phyloP scores from a whole-genome alignment of 2,888 invertebrate genomes.

The Dysmachus trigonus region DNA sequence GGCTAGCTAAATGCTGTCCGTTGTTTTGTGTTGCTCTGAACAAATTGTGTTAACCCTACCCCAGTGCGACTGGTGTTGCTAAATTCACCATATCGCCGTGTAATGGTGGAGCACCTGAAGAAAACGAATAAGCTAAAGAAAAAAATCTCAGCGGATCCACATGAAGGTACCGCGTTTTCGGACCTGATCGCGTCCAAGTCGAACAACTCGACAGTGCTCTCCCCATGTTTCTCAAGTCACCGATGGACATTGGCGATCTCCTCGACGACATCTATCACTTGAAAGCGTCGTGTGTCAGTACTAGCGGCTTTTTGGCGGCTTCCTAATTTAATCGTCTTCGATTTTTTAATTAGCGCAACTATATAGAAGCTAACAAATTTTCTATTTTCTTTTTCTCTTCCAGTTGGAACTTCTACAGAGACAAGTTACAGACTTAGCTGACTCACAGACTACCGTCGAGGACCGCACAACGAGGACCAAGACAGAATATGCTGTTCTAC shows the following conservation, averaged over 20 bases:
- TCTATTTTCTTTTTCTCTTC: conserved; percentile 54
- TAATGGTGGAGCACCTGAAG: not conserved
- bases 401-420: conserved; percentile 93
- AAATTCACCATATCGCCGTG: not conserved
- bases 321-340: conserved; percentile 31
- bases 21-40: not conserved
- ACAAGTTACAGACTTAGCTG: conserved; percentile 88
- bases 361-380: not conserved
- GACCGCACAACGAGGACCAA: conserved; percentile 89
- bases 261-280: conserved; percentile 61
- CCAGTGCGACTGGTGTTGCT: not conserved
- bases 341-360: not conserved
- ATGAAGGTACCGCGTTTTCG: not conserved
- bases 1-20: not conserved
- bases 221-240: conserved; percentile 5
- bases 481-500: conserved; percentile 91
- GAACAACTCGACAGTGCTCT: not conserved
- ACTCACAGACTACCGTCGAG: conserved; percentile 86
- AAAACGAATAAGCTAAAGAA: not conserved
- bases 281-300: conserved; percentile 63
- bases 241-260: conserved; percentile 63
- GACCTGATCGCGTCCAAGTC: not conserved
- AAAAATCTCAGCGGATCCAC: not conserved
- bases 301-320: conserved; percentile 21
- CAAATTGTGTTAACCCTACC: not conserved